Evolutionary conservation across 2,797 vertebrate genomes (phyloP), one percentile per base, ranked within the genome.

Genomic region (Sebastes diaconus): DNA sequence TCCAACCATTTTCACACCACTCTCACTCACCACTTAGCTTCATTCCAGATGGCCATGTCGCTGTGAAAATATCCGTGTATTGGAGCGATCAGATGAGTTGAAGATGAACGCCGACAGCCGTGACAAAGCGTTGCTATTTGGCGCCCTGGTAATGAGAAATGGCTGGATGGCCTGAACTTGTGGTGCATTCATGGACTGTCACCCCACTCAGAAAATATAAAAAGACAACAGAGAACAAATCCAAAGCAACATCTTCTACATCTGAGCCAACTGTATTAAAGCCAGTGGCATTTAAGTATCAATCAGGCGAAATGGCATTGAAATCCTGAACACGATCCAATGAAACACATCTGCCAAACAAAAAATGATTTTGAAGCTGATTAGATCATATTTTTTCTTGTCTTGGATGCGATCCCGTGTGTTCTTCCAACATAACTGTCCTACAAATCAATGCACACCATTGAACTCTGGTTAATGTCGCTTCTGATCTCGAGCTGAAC

Each of bases 261-360:
- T 79, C 69, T 77, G 72, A 84, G 83, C 76, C 84, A 83, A 83
- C 59, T 6, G 55, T 64, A 71, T 84, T 84, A 84, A 86, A 93
- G 85, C 81, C 77, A 58, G 72, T 87, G 81, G 87, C 82, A 90
- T 86, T 90, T 84, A 87, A 74, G 64, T 73, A 80, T 89, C 81
- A 89, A 88, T 90, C 85, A 84, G 73, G 42, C 70, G 63, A 79
- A 90, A 84, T 74, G 63, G 72, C 57, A 83, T 79, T 86, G 75
- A 65, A 80, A 86, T 81, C 79, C 65, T 77, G 72, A 82, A 74
- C 69, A 65, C 20, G 59, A 73, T 81, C 77, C 80, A 82, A 20
- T 64, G 29, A 85, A 87, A 87, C 81, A 80, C 72, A 80, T 67
- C 79, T 85, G 84, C 79, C 86, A 89, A 81, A 88, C 69, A 85